Conservation (phyloP, 2,797 vertebrate species). For the Spondyliosoma cantharus region DNA sequence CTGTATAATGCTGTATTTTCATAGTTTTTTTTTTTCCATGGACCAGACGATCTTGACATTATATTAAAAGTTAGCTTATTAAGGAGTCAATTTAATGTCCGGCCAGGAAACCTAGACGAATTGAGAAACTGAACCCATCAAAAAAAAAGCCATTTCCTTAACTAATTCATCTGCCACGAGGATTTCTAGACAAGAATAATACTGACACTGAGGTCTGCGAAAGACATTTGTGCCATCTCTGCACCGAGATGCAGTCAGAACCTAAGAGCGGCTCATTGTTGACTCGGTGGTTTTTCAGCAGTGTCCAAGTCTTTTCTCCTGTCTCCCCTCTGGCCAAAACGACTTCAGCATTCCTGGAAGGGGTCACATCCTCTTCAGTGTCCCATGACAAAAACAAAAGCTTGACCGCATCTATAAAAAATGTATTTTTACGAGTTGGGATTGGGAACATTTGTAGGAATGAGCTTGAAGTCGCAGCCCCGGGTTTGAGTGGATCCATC, state of each 20-base stretch:
- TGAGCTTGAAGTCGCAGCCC: conserved; percentile 72
- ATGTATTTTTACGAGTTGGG: conserved; percentile 78
- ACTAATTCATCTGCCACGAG: conserved; percentile 45
- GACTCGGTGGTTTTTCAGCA: conserved; percentile 60
- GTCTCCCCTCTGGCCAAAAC: conserved; percentile 64
- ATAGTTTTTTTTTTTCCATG: neutral
- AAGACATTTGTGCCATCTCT: conserved; percentile 64
- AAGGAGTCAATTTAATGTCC: conserved; percentile 13
- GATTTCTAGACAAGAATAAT: conserved; percentile 43
- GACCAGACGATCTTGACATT: neutral
- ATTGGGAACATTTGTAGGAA: conserved; percentile 78
- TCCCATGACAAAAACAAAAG: conserved; percentile 79
- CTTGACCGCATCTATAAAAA: conserved; percentile 81
- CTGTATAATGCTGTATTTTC: neutral
- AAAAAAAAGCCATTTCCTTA: conserved; percentile 29
- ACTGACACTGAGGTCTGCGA: conserved; percentile 45
- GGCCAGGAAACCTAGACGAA: conserved; percentile 26
- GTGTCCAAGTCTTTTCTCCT: conserved; percentile 66
- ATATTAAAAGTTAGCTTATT: neutral
- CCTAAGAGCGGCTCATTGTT: conserved; percentile 58
- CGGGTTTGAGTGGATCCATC: conserved; percentile 71
- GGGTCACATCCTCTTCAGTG: conserved; percentile 80
- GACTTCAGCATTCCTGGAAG: conserved; percentile 77
- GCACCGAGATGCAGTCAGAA: conserved; percentile 44
- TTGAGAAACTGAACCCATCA: conserved; percentile 26